A percentile compares a stretch with the other conserved stretches of the same genome.
These are phyloP conservation scores for Liasis olivaceus DNA, from an alignment of 2,797 vertebrate genomes.

Conservation along the genomic window DNA sequence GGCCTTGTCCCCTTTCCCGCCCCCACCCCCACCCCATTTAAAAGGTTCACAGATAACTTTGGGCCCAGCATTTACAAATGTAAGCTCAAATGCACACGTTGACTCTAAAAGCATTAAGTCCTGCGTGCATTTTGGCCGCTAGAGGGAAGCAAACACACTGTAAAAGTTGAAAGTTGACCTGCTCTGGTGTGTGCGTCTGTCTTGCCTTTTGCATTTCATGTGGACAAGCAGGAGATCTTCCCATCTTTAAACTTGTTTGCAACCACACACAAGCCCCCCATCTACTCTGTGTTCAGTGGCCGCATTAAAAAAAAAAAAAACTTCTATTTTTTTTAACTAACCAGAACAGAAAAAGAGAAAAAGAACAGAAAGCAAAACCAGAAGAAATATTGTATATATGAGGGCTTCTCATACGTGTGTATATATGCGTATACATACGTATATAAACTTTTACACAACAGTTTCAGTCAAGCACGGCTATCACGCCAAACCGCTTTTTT, in stretches of 20 bases:
- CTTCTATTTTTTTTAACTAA: not conserved
- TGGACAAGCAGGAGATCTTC: not conserved
- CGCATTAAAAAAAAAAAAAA: not conserved
- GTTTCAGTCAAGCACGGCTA: no score
- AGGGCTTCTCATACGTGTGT: not conserved
- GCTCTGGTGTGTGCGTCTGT: no score
- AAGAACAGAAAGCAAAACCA: not conserved
- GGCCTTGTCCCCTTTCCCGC: not conserved
- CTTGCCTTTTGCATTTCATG: not conserved
- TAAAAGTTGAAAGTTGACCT: not conserved
- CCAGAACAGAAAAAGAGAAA: not conserved
- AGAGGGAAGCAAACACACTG: slow-evolving; percentile 3
- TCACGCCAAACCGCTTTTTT: no score
- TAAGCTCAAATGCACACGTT: not conserved
- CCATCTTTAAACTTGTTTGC: not conserved
- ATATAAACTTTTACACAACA: no score
- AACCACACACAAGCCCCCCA: not conserved
- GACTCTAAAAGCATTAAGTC: not conserved
- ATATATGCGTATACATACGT: not conserved
- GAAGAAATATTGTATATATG: not conserved
- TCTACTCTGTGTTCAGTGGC: not conserved
- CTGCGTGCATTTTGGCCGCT: not conserved
- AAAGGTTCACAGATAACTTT: not conserved
- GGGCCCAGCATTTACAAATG: not conserved
- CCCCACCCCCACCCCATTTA: not conserved